Evolutionary conservation across 2,797 vertebrate species (phyloP), one percentile per base, ranked within the genome.

Genomic region (Acipenser transmontanus): DNA sequence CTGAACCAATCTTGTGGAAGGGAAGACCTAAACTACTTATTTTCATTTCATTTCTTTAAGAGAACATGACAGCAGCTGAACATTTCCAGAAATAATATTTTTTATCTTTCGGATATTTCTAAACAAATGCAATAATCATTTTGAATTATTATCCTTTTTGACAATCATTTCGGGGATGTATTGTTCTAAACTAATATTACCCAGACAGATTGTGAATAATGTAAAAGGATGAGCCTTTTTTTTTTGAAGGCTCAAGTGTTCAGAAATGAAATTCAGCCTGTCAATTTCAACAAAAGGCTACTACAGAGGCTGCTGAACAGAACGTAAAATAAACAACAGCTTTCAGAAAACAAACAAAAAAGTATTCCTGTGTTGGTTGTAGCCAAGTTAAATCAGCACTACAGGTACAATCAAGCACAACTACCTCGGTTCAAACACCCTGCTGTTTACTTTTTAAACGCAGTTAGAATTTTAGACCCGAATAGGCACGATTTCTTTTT

Each of bases 21-120:
- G 71, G 70, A 74, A 70, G 50, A 78, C 54, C 78, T 74, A 81
- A 81, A 76, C 71, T 79, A 85, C 78, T 83, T 79, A 77, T 69
- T 85, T 85, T 83, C 84, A 83, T 87, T 88, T 85, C 84, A 84
- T 85, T 85, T 74, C 75, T 76, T 83, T 83, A 76, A 76, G 81
- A 86, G 84, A 81, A 85, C 68, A 80, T 75, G 80, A 83, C 80
- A 86, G 82, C 69, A 79, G 81, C 76, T 80, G 65, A 84, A 85
- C 70, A 73, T 77, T 84, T 85, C 76, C 76, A 86, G 79, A 89
- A 89, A 85, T 87, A 89, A 89, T 87, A 89, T 85, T 84, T 87
- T 76, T 88, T 91, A 88, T 86, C 78, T 76, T 85, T 81, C 80
- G 82, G 88, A 86, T 75, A 78, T 87, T 86, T 81, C 85, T 80